phyloP scores from a whole-genome alignment of 2,797 vertebrate genomes.

The Catharus ustulatus region DNA sequence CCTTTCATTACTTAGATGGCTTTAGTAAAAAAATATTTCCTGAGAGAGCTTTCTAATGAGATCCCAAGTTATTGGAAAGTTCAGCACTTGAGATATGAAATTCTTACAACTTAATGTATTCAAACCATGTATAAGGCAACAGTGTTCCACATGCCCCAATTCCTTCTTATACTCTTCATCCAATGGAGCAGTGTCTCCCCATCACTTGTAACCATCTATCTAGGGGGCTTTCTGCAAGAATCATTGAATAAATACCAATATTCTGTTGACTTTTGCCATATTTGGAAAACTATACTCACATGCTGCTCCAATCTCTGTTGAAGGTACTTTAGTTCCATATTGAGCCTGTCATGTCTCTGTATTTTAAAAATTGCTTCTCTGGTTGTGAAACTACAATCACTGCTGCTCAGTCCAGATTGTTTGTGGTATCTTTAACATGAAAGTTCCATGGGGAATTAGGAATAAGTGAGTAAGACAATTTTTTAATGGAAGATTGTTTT shows the following conservation, averaged over 20 bases:
- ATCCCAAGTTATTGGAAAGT: not conserved
- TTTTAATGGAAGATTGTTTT: not conserved
- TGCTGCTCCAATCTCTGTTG: not conserved
- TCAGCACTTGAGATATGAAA: not conserved
- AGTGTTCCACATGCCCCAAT: not conserved
- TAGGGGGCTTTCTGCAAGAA: not conserved
- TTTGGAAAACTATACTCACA: not conserved
- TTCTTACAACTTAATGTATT: not conserved
- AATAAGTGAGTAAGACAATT: not conserved
- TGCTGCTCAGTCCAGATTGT: not conserved
- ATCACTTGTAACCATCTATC: not conserved
- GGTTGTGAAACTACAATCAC: not conserved
- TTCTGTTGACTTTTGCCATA: not conserved
- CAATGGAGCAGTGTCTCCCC: not conserved
- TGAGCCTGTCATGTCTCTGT: not conserved
- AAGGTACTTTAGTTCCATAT: not conserved
- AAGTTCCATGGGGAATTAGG: not conserved
- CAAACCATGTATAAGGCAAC: not conserved
- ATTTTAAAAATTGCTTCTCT: not conserved
- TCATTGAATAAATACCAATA: not conserved
- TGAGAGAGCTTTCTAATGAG: not conserved
- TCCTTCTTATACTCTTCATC: not conserved
- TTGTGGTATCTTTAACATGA: not conserved
- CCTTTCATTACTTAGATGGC: not conserved
- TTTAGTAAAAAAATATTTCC: not conserved